Evolutionary conservation across 2,888 invertebrate genomes (phyloP).

Genomic region (Calliphora vomitoria): DNA sequence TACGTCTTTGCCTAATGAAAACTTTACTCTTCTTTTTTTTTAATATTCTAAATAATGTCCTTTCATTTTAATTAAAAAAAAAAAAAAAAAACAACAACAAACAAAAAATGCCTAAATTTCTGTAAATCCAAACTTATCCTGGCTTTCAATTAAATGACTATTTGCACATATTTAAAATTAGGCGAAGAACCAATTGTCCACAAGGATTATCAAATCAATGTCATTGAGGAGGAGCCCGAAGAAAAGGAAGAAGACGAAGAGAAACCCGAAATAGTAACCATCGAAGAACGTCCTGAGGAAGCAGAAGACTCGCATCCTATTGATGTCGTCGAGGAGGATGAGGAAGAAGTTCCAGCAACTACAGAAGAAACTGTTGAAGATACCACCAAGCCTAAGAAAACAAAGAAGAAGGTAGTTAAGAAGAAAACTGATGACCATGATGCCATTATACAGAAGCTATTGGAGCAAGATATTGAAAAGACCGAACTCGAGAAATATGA

Average conservation of each 20-base stretch:
- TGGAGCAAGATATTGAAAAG: slow-evolving; percentile 84
- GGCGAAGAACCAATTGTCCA: slow-evolving; percentile 80
- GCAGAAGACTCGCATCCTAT: slow-evolving; percentile 80
- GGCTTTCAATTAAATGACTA: slow-evolving; percentile 28
- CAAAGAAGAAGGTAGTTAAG: slow-evolving; percentile 81
- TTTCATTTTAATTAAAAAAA: slow-evolving; percentile 58
- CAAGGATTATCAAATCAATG: slow-evolving; percentile 84
- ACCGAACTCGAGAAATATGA: slow-evolving; percentile 85
- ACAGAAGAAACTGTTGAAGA: slow-evolving; percentile 74
- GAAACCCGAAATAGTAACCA: slow-evolving; percentile 80
- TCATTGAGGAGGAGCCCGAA: slow-evolving; percentile 82
- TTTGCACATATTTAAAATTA: slow-evolving; percentile 69
- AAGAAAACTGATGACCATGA: slow-evolving; percentile 83
- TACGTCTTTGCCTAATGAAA: slow-evolving; percentile 69
- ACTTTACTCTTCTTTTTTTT: slow-evolving; percentile 14
- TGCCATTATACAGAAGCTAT: slow-evolving; percentile 81
- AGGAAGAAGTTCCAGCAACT: slow-evolving; percentile 76
- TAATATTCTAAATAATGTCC: slow-evolving; percentile 17
- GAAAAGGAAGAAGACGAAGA: slow-evolving; percentile 82
- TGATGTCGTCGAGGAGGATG: slow-evolving; percentile 80
- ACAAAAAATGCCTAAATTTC: slow-evolving; percentile 68
- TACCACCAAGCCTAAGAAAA: slow-evolving; percentile 78
- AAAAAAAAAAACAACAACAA: slow-evolving; percentile 65
- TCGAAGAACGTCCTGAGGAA: slow-evolving; percentile 79
- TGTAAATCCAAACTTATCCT: slow-evolving; percentile 11